Conservation (phyloP, 2,797 vertebrate genomes). For the Hirundo rustica region DNA sequence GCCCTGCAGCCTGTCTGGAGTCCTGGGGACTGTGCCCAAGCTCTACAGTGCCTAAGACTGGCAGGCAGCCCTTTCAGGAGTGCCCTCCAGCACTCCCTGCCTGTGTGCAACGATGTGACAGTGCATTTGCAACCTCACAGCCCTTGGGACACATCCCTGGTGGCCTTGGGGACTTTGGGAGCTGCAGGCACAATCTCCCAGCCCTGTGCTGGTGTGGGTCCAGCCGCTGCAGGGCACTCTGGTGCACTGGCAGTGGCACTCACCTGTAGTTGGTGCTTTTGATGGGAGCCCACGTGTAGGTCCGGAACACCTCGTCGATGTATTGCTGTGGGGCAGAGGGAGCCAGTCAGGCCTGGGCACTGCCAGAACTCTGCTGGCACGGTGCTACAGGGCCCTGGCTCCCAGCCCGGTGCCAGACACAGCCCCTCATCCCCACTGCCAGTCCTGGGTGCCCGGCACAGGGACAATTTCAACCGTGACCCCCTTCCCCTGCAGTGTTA, state of each 20-base stretch:
- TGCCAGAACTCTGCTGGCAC: neutral
- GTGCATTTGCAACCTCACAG: neutral
- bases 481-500: conserved; percentile 57
- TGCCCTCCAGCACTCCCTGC: neutral
- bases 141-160: rapidly evolving
- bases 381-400: neutral
- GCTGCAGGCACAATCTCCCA: neutral
- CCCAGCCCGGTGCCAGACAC: rapidly evolving
- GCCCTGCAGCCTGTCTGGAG: neutral
- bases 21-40: neutral
- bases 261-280: conserved; percentile 98
- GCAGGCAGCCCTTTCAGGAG: neutral
- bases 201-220: neutral
- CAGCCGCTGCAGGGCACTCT: rapidly evolving
- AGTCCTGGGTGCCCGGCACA: neutral
- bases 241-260: neutral
- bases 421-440: neutral
- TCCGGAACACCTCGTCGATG: conserved; percentile 90
- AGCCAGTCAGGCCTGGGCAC: neutral
- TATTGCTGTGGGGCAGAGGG: conserved; percentile 84
- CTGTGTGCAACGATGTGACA: neutral
- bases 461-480: rapidly evolving
- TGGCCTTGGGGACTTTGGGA: rapidly evolving
- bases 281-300: conserved; percentile 95
- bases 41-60: rapidly evolving